Base-by-base conservation (phyloP, 2,113 vertebrate species). In the Anarhynchus alexandrinus region DNA sequence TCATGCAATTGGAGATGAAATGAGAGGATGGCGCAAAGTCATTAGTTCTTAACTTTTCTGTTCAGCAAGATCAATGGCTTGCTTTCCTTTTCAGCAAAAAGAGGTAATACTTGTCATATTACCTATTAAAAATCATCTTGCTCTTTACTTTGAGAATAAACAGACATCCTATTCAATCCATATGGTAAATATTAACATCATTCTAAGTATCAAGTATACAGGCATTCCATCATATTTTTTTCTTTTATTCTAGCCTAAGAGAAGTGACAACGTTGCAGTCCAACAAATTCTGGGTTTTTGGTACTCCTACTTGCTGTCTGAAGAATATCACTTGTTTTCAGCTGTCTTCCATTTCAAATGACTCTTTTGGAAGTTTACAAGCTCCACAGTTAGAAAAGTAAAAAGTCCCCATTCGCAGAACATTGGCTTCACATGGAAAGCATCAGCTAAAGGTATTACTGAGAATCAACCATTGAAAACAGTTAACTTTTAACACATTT, bases 121-220 rank as follows among this genome's bases (percentile, higher is more conserved):
- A 66, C 4, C 4, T 26, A 73, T 43, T 88, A 64, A 86, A 94
- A 90, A 81, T 86, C 30, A 49, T 73, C 64, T 83, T 86, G 42
- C 55, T 94, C 52, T 74, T 90, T 90, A 59, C 23, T 86, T 77
- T 84, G 94, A 93, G 26, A 81, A 88, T 70, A 88, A 92, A 69
- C 64, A 86, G 65, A 80, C 12, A 18, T 78, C 45, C 29, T 65
- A 26, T 42, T 8, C 58, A 90, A 72, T 73, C 43, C 80, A 84
- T 84, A 86, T 74, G 69, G 87, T 49, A 84, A 87, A 87, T 82
- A 87, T 91, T 89, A 91, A 82, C 77, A 94, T 52, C 47, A 79
- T 51, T 15, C 36, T 80, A 82, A 91, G 40, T 23, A 89, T 34
- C 61, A 76, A 91, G 73, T 49, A 52, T n/a, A 45, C 12, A 79